Evolutionary conservation across 1,140 invertebrate species (phyloP), one percentile per base, ranked within the genome.

Genomic region (Andricus grossulariae): DNA sequence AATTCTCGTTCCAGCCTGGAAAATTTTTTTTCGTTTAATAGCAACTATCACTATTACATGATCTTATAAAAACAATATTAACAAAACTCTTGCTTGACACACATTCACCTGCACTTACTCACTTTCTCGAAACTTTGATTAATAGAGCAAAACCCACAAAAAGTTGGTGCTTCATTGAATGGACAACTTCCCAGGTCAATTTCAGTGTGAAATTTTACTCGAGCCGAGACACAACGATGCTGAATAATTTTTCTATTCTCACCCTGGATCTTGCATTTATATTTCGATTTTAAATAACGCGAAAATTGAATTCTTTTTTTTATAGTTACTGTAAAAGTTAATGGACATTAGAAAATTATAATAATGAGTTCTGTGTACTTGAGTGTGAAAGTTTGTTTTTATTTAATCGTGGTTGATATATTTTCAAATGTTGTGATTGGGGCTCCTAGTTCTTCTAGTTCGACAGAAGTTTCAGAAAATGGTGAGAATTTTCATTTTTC

Each of bases 121-220:
- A 66, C 60, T 66, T 66, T 66, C 60, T 66, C 60, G 12, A 66
- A n/a, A 16, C 25, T 66, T 21, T 66, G 60, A 39, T 66, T 66
- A 66, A 66, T 66, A 39, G 25, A 66, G 21, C 39, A 66, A 13
- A 66, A 16, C 25, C 0, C n/a, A 16, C 5, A 66, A 66, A 66
- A 39, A 15, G 57, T 66, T 39, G 6, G 25, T 3, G n/a, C 57
- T 66, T 66, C 55, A 57, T 39, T 66, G 60, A 66, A 18, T 39
- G 25, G 57, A 39, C 57, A 39, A 66, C 57, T 39, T 16, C 10
- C 25, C 57, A 32, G 3, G 4, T 66, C 10, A 66, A 39, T 16
- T 66, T 66, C 39, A 66, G 60, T 66, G 32, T 39, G 25, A 66
- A 66, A 13, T 66, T 16, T 16, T 66, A 39, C 32, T n/a, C 8